Percentiles rank a stretch among this genome's conserved stretches.
Evolutionary conservation across 2,113 vertebrate species (phyloP).

Genomic region (human): DNA sequence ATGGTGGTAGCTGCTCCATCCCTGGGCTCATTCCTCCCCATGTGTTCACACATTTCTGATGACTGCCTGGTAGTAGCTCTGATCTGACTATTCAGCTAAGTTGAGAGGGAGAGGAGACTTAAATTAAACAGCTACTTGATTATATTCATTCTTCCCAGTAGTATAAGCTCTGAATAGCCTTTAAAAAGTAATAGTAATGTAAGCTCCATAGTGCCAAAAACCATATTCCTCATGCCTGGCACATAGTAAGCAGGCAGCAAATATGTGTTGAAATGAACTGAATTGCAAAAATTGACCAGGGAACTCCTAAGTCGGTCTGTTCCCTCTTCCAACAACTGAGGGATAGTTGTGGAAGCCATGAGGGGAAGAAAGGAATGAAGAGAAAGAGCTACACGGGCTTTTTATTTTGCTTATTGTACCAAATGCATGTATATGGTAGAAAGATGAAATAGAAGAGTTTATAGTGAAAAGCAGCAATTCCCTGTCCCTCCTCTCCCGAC

Average conservation of each 20-base stretch:
- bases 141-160: background rate
- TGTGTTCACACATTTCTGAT: background rate
- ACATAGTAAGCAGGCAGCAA: background rate
- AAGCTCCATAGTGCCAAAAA: background rate
- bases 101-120: background rate
- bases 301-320: background rate
- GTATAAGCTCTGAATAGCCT: background rate
- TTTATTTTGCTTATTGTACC: background rate
- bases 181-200: background rate
- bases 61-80: background rate
- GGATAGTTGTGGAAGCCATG: background rate
- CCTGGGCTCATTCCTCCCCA: background rate
- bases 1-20: background rate
- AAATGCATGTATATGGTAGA: background rate
- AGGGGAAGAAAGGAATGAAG: background rate
- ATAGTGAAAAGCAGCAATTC: background rate
- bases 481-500: background rate
- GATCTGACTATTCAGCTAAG: background rate
- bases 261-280: background rate
- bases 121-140: background rate
- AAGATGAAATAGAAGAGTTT: background rate
- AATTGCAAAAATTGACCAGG: background rate
- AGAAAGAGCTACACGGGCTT: background rate
- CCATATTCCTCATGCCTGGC: too few species aligned
- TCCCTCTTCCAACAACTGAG: background rate